Evolutionary conservation across 2,113 vertebrate genomes (phyloP).

Genomic region (Rhinolophus ferrumequinum): DNA sequence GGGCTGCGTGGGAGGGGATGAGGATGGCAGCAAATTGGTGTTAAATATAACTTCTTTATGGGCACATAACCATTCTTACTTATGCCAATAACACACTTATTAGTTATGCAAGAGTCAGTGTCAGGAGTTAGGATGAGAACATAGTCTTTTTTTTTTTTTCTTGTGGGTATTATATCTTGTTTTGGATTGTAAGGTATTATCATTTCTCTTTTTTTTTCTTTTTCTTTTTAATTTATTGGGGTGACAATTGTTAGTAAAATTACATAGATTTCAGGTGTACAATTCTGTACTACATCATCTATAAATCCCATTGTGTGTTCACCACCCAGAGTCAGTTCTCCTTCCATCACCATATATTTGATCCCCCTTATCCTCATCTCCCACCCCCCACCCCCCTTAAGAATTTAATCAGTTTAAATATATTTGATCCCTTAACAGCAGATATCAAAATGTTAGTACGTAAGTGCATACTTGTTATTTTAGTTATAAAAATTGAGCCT

Average conservation of each 20-base stretch:
- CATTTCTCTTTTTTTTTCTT: too few species aligned
- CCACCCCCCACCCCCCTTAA: too few species aligned
- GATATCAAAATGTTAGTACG: background rate
- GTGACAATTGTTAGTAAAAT: too few species aligned
- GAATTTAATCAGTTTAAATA: background rate
- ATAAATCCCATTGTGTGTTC: too few species aligned
- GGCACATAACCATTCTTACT: background rate
- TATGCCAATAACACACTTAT: background rate
- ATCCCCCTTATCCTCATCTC: too few species aligned
- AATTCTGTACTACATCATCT: too few species aligned
- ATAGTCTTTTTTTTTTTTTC: background rate
- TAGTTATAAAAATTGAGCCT: background rate
- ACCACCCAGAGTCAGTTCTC: too few species aligned
- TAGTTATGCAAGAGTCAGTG: background rate
- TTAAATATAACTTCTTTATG: background rate
- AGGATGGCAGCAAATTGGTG: background rate
- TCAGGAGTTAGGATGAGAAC: background rate
- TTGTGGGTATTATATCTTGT: background rate
- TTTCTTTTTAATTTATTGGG: too few species aligned
- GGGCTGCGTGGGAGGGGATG: fast-evolving
- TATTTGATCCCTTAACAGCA: background rate
- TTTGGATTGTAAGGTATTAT: background rate
- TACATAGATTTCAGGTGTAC: too few species aligned
- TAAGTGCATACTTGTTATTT: background rate
- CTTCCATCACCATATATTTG: too few species aligned